Evolutionary conservation across 2,113 vertebrate species (phyloP).

Genomic region (Petrocephalus zakoni): DNA sequence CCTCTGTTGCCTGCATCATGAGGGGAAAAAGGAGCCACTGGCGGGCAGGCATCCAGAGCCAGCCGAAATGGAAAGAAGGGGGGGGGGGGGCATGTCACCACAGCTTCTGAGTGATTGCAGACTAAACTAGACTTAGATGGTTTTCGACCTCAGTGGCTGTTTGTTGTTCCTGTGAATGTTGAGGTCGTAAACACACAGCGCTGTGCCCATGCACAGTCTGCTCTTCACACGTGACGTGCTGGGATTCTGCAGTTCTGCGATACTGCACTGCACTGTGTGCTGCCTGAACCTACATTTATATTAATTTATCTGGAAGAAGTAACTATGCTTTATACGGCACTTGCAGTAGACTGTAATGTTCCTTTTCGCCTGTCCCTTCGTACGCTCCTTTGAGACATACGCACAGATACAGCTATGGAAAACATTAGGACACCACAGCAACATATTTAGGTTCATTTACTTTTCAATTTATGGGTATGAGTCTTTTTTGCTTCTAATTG

Average conservation of each 20-base stretch:
- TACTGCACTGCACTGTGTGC: neutral
- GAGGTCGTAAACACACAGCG: neutral
- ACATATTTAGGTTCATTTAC: too few relatives aligned
- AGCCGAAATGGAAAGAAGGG: neutral
- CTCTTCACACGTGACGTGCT: neutral
- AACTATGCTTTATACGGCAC: neutral
- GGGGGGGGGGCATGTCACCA: neutral
- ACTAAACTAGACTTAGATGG: conserved; percentile 7
- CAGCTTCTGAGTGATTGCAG: conserved; percentile 9
- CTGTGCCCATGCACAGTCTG: neutral
- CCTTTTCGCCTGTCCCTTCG: neutral
- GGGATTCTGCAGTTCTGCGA: neutral
- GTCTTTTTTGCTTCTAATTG: too few relatives aligned
- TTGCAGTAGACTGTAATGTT: neutral
- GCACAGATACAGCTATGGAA: neutral
- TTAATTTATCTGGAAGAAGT: neutral
- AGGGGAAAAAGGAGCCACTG: conserved; percentile 5
- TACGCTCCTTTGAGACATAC: neutral
- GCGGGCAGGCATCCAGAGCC: conserved; percentile 14
- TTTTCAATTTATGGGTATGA: too few relatives aligned
- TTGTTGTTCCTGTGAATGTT: neutral
- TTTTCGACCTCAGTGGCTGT: neutral
- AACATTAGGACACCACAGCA: too few relatives aligned
- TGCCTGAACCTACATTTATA: neutral
- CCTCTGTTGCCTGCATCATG: neutral